Evolutionary conservation across 2,113 vertebrate genomes (phyloP).

Genomic region (Gadus chalcogrammus): DNA sequence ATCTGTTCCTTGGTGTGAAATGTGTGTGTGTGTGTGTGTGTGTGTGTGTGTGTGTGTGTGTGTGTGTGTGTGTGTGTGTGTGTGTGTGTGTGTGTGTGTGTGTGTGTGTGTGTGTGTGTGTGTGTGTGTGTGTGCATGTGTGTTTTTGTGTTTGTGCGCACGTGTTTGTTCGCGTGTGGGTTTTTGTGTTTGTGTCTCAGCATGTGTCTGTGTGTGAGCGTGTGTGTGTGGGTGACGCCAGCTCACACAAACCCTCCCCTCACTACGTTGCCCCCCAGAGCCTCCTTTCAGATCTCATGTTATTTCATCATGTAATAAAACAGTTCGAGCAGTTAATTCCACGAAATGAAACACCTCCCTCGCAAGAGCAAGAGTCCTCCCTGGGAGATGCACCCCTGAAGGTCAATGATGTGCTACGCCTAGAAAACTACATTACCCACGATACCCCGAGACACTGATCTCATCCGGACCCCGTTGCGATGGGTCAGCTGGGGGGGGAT

Average conservation of each 20-base stretch:
- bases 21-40: neutral
- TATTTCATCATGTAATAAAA: neutral
- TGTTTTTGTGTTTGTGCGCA: neutral
- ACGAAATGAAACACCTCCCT: constrained; percentile 63
- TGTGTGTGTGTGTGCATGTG: neutral
- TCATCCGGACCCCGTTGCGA: constrained; percentile 22
- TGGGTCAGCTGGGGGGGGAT: neutral
- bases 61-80: neutral
- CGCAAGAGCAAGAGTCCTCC: constrained; percentile 28
- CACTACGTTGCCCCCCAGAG: neutral
- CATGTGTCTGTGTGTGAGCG: neutral
- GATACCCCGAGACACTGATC: constrained; percentile 15
- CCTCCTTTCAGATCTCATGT: neutral
- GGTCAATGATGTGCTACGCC: constrained; percentile 34
- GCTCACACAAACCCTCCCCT: too few species aligned
- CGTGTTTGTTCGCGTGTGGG: neutral
- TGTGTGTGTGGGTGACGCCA: too few species aligned
- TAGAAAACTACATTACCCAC: constrained; percentile 22
- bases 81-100: neutral
- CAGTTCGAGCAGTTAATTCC: neutral
- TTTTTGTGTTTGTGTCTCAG: neutral
- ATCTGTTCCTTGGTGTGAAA: too few species aligned
- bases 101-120: neutral
- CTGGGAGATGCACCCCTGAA: constrained; percentile 14
- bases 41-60: neutral